phyloP scores from a whole-genome alignment of 2,113 vertebrate species.

The Thalassoma bifasciatum region DNA sequence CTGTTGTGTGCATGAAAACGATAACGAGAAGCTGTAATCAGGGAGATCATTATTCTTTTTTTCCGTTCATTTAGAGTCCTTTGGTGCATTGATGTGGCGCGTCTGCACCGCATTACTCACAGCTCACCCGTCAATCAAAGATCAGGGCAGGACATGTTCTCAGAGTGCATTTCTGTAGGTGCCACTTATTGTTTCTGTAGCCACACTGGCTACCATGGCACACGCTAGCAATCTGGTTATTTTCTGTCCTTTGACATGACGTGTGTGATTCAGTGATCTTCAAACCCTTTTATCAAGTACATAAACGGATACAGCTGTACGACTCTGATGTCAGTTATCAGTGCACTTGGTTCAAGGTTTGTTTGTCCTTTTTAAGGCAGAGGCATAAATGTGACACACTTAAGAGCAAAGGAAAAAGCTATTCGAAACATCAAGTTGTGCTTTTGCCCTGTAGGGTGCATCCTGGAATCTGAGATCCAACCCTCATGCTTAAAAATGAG shows the following conservation, averaged over 20 bases:
- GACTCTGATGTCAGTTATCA: no score
- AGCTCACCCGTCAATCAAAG: conserved; percentile 56
- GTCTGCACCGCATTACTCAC: conserved; percentile 1
- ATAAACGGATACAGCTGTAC: background rate
- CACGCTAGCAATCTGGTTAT: background rate
- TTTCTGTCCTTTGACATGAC: conserved; percentile 5
- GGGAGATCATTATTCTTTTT: conserved; percentile 20
- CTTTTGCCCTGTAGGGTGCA: background rate
- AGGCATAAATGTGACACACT: background rate
- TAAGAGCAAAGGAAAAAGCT: background rate
- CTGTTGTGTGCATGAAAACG: background rate
- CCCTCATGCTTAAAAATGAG: background rate
- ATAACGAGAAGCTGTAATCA: conserved; percentile 30
- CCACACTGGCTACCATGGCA: background rate
- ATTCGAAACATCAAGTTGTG: background rate
- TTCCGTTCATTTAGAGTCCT: background rate
- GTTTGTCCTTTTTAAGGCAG: background rate
- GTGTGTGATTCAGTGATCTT: background rate
- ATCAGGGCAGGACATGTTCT: conserved; percentile 3
- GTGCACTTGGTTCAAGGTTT: no score
- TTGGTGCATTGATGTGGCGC: conserved; percentile 6
- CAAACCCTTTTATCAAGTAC: background rate
- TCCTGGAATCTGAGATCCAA: background rate
- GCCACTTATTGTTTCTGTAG: conserved; percentile 22
- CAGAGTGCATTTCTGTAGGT: conserved; percentile 24